Evolutionary conservation across 2,888 invertebrate species (phyloP), one percentile per base, ranked within the genome.

Genomic region (Cephus pulcher): DNA sequence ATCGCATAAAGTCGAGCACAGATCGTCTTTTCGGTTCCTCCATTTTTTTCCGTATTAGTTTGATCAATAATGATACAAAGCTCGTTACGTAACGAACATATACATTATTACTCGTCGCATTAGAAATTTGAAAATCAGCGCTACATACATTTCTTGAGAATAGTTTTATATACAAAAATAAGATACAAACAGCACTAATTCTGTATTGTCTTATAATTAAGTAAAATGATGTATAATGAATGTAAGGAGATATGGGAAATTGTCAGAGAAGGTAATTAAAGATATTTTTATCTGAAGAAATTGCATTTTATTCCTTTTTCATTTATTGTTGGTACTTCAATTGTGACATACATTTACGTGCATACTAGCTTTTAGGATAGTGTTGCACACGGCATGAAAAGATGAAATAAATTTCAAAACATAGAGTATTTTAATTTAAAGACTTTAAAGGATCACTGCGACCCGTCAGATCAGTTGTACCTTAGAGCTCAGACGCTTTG

Each of bases 401-500:
- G 73, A 74, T 56, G 75, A 33, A 71, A 32, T 32, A 2, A 71
- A 71, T 71, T 32, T 71, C 71, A 34, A 73, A 70, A 12, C 78
- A 75, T 69, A 73, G 32, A 40, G 69, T 73, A 73, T 73, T 70
- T 70, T 74, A 80, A 81, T 75, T 75, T 69, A 69, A 75, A 75
- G 79, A 76, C 78, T 76, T 76, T 75, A 77, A 79, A 79, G 81
- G 79, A 78, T 81, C 71, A 79, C 75, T 71, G 75, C 78, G 74
- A 82, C 82, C 78, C 82, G 78, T 82, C 82, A 79, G 81, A 82
- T 82, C 79, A 77, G 78, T 81, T 81, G 81, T 82, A 81, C 78
- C 82, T 82, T 80, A 78, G 76, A 80, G 82, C 81, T 81, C 82
- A 82, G 79, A 81, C 79, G 82, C 81, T 82, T 80, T 75, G 75